These are phyloP conservation scores for Cyanoderma ruficeps DNA, from an alignment of 2,113 vertebrate genomes.

Conservation along the genomic window DNA sequence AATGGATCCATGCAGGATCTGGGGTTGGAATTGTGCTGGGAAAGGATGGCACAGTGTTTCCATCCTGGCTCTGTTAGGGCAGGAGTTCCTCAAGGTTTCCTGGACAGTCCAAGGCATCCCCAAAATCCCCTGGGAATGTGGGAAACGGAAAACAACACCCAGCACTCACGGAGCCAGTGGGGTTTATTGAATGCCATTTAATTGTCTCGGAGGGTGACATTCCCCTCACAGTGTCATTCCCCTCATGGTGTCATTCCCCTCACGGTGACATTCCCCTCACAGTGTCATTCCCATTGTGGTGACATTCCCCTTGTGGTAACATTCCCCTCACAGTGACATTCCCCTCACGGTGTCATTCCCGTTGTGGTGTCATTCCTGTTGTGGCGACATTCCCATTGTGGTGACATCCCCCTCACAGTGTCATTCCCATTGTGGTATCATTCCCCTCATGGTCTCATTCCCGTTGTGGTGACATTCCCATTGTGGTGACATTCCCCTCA, in stretches of 20 bases:
- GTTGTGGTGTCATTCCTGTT: fast-evolving
- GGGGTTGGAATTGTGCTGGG: fast-evolving
- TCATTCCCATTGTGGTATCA: too few species aligned
- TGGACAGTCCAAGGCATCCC: background rate
- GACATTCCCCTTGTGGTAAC: too few species aligned
- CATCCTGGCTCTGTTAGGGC: background rate
- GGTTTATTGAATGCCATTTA: background rate
- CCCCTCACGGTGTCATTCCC: background rate
- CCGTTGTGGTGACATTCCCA: too few species aligned
- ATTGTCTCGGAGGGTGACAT: background rate
- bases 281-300: background rate
- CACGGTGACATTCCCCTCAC: fast-evolving
- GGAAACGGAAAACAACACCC: background rate
- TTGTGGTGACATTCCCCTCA: background rate
- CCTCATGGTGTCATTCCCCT: background rate
- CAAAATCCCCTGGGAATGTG: background rate
- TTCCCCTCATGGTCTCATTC: too few species aligned
- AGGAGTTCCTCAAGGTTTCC: background rate
- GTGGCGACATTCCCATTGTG: too few species aligned
- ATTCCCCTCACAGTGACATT: too few species aligned
- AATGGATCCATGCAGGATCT: fast-evolving
- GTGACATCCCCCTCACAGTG: too few species aligned
- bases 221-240: background rate
- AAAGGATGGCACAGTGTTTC: background rate
- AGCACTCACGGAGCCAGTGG: background rate